Conservation (phyloP, 2,888 invertebrate species). For the Conomelus anceps region DNA sequence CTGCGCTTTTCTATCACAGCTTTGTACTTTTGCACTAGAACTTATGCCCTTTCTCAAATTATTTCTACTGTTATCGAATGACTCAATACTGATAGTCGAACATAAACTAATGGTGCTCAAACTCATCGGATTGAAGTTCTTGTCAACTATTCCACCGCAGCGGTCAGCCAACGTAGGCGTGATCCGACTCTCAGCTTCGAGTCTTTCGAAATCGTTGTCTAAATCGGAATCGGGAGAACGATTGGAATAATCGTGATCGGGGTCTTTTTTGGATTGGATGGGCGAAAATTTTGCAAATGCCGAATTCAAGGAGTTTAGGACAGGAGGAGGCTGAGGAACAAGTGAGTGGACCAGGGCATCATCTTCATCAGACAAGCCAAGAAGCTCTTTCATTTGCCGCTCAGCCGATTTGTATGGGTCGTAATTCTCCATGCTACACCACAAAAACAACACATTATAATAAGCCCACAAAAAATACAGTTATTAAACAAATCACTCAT, state of each 20-base stretch:
- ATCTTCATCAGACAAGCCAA: constrained; percentile 44
- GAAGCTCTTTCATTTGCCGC: constrained; percentile 72
- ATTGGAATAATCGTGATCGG: not conserved
- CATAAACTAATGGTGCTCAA: constrained; percentile 36
- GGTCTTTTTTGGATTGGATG: constrained; percentile 18
- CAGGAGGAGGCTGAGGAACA: constrained; percentile 39
- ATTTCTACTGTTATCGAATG: constrained; percentile 31
- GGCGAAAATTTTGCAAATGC: constrained; percentile 39
- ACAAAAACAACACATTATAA: too few relatives aligned
- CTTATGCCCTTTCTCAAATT: constrained; percentile 14
- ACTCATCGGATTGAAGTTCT: constrained; percentile 29
- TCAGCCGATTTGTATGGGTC: constrained; percentile 75
- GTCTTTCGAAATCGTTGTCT: constrained; percentile 17
- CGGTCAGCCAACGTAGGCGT: constrained; percentile 10
- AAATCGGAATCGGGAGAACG: constrained; percentile 23
- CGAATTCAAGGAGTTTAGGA: constrained; percentile 41
- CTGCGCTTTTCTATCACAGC: constrained; percentile 19
- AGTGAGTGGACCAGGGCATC: constrained; percentile 21
- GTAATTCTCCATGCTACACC: constrained; percentile 49
- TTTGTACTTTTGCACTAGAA: constrained; percentile 16
- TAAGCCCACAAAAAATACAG: not conserved
- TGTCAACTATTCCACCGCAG: constrained; percentile 16
- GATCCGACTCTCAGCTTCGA: constrained; percentile 11
- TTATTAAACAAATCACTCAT: not conserved
- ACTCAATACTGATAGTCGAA: constrained; percentile 35